Base-by-base conservation (phyloP, 2,888 invertebrate species). In the Acrobasis suavella region DNA sequence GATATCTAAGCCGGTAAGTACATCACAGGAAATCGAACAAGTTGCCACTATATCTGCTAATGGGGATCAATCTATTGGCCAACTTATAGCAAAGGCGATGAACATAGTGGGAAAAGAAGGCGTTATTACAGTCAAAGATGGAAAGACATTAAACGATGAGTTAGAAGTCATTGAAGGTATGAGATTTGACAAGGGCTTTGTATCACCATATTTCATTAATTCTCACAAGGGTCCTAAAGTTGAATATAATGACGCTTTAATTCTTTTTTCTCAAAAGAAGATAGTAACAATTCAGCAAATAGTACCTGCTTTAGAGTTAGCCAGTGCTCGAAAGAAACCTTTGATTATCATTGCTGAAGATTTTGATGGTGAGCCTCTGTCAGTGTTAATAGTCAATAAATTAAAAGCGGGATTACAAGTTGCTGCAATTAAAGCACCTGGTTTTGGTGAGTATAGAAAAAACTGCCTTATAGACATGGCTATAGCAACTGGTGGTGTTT, bases 31-130 rank as follows among this genome's bases (percentile, higher is more conserved):
- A 94, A 99, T 99, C 76, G 98, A 98, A 55, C 99, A 99, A 92
- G 99, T 99, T 37, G 99, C 99, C 1, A 99, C 99, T 1, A 99
- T 99, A 77, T 99, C 99, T 8, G 99, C 99, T 1, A 99, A 99
- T 88, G 99, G 99, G 9, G 99, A 99, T 86, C 93, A 89, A 67
- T 93, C 94, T 1, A 95, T 99, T 73, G 99, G 99, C 54, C 95
- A 96, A 72, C 93, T 99, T 39, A 99, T 99, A 73, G 97, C 99
- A 32, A 95, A 96, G 79, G 99, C 99, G 32, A 99, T 99, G 98
- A 96, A 97, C 76, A 95, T 93, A 85, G 99, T 99, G 61, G 99
- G 99, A 7, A 96, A 97, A 80, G 98, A 99, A 86, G 99, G 99
- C 62, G 98, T 99, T 38, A 98, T 99, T 69, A 99, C 99, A 9